Evolutionary conservation across 2,888 invertebrate species (phyloP).

Genomic region (Epistrophe grossulariae): DNA sequence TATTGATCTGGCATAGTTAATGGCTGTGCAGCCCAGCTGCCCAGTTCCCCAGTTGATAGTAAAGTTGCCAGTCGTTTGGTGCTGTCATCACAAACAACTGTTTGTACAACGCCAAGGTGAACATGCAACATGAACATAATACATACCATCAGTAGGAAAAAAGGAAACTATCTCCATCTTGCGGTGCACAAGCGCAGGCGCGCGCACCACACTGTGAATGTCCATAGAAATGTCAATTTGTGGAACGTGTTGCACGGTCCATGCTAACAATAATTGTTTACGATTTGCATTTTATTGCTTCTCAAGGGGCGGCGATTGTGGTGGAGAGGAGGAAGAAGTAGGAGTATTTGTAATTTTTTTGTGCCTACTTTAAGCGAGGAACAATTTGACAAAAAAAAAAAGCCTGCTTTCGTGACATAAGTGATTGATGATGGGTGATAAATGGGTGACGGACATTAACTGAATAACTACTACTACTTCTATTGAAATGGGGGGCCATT

Average conservation of each 20-base stretch:
- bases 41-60: constrained; percentile 34
- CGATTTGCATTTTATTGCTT: constrained; percentile 71
- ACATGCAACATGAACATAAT: constrained; percentile 32
- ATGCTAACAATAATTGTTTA: constrained; percentile 70
- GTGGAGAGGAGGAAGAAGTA: not conserved
- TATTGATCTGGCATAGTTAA: constrained; percentile 63
- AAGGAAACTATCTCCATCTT: constrained; percentile 17
- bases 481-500: constrained; percentile 10
- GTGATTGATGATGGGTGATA: constrained; percentile 73
- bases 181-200: constrained; percentile 16
- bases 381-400: constrained; percentile 10
- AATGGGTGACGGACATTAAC: constrained; percentile 72
- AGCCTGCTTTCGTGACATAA: constrained; percentile 61
- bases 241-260: constrained; percentile 61
- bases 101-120: constrained; percentile 56
- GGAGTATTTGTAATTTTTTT: constrained; percentile 45
- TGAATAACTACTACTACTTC: constrained; percentile 63
- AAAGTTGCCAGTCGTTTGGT: not conserved
- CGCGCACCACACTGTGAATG: constrained; percentile 25
- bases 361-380: constrained; percentile 15
- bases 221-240: constrained; percentile 50
- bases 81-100: constrained; percentile 48
- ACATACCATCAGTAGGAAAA: not conserved
- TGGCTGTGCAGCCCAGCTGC: constrained; percentile 23
- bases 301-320: not conserved